A percentile compares a stretch with the other conserved stretches of the same genome.
These are phyloP conservation scores for Rhinoptilus africanus DNA, from an alignment of 2,113 vertebrate genomes.

Conservation along the genomic window DNA sequence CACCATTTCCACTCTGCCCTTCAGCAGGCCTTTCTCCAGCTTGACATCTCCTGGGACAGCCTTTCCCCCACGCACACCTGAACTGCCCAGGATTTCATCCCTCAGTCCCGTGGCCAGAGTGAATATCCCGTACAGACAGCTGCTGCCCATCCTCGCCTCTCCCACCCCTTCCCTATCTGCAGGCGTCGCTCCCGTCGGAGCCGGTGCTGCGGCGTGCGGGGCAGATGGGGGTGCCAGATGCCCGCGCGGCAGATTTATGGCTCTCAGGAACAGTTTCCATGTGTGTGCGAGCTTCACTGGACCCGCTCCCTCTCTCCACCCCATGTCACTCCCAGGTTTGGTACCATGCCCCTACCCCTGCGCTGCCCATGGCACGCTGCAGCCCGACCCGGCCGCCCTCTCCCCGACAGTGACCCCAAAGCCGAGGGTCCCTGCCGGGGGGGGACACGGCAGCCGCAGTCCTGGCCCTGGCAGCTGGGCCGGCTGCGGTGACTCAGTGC, in stretches of 20 bases:
- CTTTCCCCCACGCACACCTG: rapidly evolving
- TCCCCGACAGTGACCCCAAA: rapidly evolving
- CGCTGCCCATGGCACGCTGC: rapidly evolving
- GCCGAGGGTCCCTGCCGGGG: neutral
- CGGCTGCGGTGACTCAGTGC: neutral
- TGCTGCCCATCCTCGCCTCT: neutral
- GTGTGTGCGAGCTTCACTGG: neutral
- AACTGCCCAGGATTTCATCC: neutral
- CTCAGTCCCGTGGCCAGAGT: rapidly evolving
- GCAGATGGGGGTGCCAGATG: neutral
- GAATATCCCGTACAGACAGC: rapidly evolving
- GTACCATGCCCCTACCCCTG: neutral
- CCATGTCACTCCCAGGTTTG: neutral
- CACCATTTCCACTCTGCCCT: neutral
- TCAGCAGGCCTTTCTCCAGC: neutral
- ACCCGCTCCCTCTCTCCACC: neutral
- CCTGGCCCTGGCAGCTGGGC: neutral
- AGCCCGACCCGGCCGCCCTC: rapidly evolving
- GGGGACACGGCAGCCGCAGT: neutral
- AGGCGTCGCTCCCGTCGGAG: neutral
- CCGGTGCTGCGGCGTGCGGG: neutral
- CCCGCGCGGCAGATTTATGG: neutral
- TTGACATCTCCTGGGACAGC: neutral
- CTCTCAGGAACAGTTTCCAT: neutral
- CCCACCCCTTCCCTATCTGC: neutral